Percentiles rank a stretch among this genome's conserved stretches.
Evolutionary conservation across 2,888 invertebrate genomes (phyloP).

Genomic region (Caenorhabditis zanzibari): DNA sequence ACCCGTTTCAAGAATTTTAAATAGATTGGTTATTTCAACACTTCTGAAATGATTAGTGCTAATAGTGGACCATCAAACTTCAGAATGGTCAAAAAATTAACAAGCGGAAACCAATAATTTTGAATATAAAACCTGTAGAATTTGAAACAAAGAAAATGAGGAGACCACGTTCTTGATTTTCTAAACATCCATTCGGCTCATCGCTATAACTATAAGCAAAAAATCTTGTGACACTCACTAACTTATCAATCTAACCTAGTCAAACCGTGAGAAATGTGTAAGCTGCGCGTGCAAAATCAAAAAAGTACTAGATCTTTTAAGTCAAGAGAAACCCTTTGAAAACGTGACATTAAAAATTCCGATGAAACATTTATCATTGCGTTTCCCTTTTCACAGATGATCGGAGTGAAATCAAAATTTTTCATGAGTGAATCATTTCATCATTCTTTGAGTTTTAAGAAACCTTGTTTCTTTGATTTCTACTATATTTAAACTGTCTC

Average conservation of each 20-base stretch:
- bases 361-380: constrained; percentile 6
- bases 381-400: not conserved
- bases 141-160: too few species aligned
- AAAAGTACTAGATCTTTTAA: not conserved
- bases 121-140: too few species aligned
- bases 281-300: constrained; percentile 2
- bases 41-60: too few species aligned
- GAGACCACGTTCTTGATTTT: too few species aligned
- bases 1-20: too few species aligned
- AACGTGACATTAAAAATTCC: constrained; percentile 11
- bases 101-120: too few species aligned
- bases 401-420: not conserved
- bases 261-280: not conserved
- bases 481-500: not conserved
- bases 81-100: too few species aligned
- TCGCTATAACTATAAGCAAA: too few species aligned
- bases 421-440: not conserved
- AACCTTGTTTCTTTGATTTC: not conserved
- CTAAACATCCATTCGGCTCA: too few species aligned
- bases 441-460: not conserved
- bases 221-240: too few species aligned
- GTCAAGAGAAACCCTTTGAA: not conserved
- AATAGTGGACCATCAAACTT: too few species aligned
- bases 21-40: too few species aligned
- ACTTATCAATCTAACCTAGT: not conserved